Evolutionary conservation across 2,113 vertebrate genomes (phyloP).

Genomic region (Cettia cetti): DNA sequence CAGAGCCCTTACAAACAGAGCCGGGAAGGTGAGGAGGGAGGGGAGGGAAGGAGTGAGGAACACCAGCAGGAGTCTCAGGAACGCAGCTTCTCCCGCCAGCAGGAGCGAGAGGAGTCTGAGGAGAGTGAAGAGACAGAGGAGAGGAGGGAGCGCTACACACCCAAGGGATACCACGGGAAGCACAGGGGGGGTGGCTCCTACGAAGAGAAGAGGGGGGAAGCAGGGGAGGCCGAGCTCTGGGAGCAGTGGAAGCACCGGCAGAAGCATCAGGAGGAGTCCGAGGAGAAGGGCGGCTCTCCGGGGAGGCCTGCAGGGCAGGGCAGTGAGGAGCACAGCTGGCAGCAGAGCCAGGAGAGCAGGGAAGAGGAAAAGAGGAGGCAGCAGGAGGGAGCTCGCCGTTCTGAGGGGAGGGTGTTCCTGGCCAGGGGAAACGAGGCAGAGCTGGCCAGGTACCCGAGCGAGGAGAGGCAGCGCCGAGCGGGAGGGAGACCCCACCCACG

Average conservation of each 20-base stretch:
- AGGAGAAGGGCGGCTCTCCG: constrained; percentile 2
- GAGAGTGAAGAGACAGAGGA: constrained; percentile 62
- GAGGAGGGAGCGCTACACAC: constrained; percentile 32
- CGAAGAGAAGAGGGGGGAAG: constrained; percentile 32
- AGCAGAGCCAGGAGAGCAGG: background rate
- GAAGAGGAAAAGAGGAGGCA: background rate
- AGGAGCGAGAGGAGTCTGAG: constrained; percentile 54
- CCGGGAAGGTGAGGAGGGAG: constrained; percentile 20
- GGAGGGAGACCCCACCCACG: background rate
- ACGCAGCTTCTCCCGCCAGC: background rate
- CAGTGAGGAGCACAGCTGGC: constrained; percentile 26
- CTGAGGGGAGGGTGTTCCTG: background rate
- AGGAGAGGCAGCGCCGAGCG: constrained; percentile 7
- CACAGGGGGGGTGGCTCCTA: constrained; percentile 8
- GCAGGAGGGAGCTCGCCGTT: background rate
- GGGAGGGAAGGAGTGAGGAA: constrained; percentile 37
- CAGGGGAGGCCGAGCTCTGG: background rate
- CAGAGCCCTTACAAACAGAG: constrained; percentile 47
- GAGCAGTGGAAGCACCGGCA: constrained; percentile 27
- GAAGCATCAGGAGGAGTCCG: background rate
- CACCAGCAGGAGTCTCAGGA: constrained; percentile 5
- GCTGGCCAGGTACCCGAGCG: background rate
- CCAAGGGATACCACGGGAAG: constrained; percentile 23
- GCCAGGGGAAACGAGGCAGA: background rate
- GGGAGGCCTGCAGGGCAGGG: background rate